Base-by-base conservation (phyloP, 1,140 invertebrate genomes). In the Lethrus apterus region DNA sequence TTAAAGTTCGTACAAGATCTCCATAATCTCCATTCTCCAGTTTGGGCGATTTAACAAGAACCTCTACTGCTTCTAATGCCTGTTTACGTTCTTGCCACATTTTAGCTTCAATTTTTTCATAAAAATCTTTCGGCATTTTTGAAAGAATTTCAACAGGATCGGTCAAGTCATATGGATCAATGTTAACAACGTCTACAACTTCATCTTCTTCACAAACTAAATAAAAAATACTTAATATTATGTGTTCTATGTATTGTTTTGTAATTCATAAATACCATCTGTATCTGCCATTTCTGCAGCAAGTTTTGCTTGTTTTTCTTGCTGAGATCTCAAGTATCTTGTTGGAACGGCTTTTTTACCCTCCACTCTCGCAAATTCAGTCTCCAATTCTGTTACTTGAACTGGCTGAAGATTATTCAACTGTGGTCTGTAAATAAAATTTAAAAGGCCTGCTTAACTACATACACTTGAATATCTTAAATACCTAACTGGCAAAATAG, bases 41-140 rank as follows among this genome's bases (percentile, higher is more conserved):
- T 67, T 88, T 95, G 0, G 89, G 92, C 17, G 76, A 73, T 49
- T 85, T 83, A 1, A 93, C 63, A 2, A 96, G 63, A 44, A 77
- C 77, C 45, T 95, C 85, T 0, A 97, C 65, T 2, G 71, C 70
- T 57, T 94, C 89, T 3, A 99, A 59, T 0, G 84, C 83, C 65
- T 98, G 91, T 66, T 96, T 96, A 5, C 96, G 74, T 38, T 98
- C 90, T 60, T 93, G 87, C 96, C 96, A 99, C 62, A 98, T 98
- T 63, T 97, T 98, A 0, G 88, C 87, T 67, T 98, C 93, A 21
- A 93, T 56, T 69, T 95, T 92, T 4, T 96, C 92, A 62, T 86
- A 95, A 66, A 97, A 99, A 67, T 97, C 90, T 73, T 94, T 94
- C 0, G 93, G 93, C 15, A 98, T 64, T 65, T 93, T 86, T 2